These are phyloP conservation scores for Sinocyclocheilus anophthalmus DNA, from an alignment of 2,113 vertebrate genomes.

Conservation along the genomic window DNA sequence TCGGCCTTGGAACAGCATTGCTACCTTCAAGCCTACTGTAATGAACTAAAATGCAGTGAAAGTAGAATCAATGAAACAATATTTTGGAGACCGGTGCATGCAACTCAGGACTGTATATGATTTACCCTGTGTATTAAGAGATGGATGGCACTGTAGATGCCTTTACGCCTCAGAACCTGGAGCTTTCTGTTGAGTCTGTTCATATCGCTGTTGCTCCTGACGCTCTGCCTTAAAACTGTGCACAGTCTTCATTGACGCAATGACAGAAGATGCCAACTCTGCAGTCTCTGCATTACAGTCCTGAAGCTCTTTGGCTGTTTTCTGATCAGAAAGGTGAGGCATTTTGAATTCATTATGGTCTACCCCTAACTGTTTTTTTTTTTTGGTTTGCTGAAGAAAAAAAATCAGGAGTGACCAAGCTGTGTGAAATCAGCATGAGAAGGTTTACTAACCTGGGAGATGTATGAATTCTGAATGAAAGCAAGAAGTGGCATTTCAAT, in stretches of 20 bases:
- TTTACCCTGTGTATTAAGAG: conserved; percentile 74
- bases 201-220: conserved; percentile 73
- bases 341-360: not conserved
- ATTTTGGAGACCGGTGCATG: not conserved
- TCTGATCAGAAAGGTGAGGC: conserved; percentile 59
- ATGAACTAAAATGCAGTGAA: conserved; percentile 67
- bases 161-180: conserved; percentile 65
- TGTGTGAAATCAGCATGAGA: not conserved
- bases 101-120: not conserved
- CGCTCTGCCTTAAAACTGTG: conserved; percentile 79
- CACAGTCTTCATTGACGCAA: conserved; percentile 76
- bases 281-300: conserved; percentile 74
- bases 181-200: conserved; percentile 67
- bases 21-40: conserved; percentile 67
- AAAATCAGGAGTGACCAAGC: not conserved
- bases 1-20: conserved; percentile 77
- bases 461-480: conserved; percentile 73
- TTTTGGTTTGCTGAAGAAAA: not conserved
- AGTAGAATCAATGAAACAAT: not conserved
- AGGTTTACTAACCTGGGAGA: conserved; percentile 69
- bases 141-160: conserved; percentile 63
- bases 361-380: not conserved
- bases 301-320: conserved; percentile 73
- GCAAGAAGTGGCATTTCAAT: conserved; percentile 75
- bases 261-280: conserved; percentile 74